phyloP scores from a whole-genome alignment of 2,888 invertebrate species.

The Nephrotoma flavescens region DNA sequence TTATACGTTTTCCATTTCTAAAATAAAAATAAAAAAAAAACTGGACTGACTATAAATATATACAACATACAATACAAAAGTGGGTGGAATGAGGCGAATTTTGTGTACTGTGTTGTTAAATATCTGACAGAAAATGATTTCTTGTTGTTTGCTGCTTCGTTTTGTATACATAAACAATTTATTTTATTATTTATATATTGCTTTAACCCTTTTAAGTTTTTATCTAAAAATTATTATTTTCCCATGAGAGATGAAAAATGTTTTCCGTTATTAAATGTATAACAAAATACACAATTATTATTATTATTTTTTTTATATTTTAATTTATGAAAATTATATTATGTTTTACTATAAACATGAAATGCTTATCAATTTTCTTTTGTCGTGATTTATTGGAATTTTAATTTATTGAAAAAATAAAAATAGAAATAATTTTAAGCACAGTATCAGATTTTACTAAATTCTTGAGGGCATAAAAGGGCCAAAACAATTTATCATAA shows the following conservation, averaged over 20 bases:
- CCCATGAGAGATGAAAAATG: background rate
- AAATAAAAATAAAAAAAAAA: background rate
- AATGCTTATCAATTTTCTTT: background rate
- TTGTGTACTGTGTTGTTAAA: background rate
- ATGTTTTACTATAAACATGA: background rate
- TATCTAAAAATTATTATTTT: background rate
- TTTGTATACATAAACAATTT: background rate
- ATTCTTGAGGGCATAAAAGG: too few relatives aligned
- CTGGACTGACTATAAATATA: background rate
- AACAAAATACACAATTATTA: background rate
- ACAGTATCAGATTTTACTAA: too few relatives aligned
- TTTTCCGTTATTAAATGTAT: background rate
- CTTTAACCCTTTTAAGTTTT: background rate
- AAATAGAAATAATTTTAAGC: background rate
- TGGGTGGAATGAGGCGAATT: background rate
- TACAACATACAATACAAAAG: background rate
- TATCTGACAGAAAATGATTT: slow-evolving; percentile 3
- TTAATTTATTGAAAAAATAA: background rate
- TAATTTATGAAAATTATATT: background rate
- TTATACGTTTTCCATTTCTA: slow-evolving; percentile 1
- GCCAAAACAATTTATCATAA: background rate
- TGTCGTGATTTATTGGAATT: background rate
- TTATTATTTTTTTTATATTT: background rate
- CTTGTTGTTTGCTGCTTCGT: background rate
- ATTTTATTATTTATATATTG: background rate